These are phyloP conservation scores for Corythornis vintsioides DNA, from an alignment of 2,113 vertebrate species.

Conservation along the genomic window DNA sequence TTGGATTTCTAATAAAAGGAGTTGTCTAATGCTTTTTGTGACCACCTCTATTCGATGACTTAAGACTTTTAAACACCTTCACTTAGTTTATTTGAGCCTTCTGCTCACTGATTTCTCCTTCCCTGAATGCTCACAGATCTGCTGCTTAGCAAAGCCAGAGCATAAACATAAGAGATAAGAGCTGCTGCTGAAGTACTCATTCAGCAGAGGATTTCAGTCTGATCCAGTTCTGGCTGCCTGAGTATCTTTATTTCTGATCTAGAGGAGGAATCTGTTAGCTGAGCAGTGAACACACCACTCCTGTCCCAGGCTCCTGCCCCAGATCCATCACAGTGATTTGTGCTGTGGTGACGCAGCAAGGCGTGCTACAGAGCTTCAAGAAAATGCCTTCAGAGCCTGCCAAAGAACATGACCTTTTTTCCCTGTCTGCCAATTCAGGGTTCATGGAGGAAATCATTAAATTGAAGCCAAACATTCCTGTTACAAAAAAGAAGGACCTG, in stretches of 20 bases:
- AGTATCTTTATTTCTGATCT: background rate
- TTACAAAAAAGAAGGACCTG: background rate
- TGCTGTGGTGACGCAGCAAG: background rate
- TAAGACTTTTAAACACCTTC: background rate
- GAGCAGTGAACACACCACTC: background rate
- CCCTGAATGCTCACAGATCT: background rate
- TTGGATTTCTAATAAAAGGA: background rate
- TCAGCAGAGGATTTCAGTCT: background rate
- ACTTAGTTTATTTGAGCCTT: background rate
- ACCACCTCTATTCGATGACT: background rate
- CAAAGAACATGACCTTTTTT: background rate
- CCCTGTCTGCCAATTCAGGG: background rate
- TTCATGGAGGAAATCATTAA: background rate
- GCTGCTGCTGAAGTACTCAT: background rate
- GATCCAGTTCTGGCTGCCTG: background rate
- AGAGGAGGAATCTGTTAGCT: background rate
- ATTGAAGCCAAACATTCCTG: background rate
- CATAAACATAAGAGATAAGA: background rate
- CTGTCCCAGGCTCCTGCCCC: background rate
- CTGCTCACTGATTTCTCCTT: background rate
- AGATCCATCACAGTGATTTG: background rate
- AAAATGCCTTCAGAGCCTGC: background rate
- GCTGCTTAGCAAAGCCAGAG: background rate
- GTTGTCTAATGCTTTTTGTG: background rate
- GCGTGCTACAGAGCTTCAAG: fast-evolving